phyloP scores from a whole-genome alignment of 2,113 vertebrate species.

The Campylorhamphus procurvoides region DNA sequence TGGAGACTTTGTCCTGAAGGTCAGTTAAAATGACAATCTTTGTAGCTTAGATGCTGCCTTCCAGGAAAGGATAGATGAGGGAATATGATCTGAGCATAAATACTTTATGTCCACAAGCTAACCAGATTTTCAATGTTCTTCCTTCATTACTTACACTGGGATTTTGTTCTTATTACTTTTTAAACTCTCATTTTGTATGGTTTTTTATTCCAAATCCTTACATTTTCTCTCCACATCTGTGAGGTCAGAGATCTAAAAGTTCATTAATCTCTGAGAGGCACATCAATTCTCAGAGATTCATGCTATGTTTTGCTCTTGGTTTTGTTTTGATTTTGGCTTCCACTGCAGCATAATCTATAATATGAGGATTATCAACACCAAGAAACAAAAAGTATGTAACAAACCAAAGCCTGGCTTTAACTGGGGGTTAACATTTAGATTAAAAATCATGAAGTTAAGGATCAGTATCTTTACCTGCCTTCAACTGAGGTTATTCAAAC shows the following conservation, averaged over 20 bases:
- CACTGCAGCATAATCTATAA: neutral
- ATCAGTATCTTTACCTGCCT: neutral
- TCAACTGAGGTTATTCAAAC: neutral
- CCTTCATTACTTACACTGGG: neutral
- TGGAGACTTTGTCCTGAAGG: neutral
- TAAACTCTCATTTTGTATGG: neutral
- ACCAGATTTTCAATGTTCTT: neutral
- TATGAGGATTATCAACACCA: neutral
- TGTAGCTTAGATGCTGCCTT: neutral
- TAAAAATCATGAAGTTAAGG: neutral
- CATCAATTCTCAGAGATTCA: neutral
- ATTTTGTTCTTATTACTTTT: neutral
- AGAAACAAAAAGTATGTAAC: neutral
- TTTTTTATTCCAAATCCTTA: neutral
- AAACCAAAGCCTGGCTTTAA: neutral
- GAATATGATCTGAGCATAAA: neutral
- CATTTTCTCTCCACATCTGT: neutral
- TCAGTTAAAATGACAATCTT: neutral
- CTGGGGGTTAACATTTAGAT: neutral
- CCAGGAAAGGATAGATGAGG: neutral
- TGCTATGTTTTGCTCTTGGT: neutral
- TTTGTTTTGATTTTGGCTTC: neutral
- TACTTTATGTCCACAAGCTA: neutral
- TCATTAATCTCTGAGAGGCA: neutral
- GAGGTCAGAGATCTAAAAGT: neutral